Evolutionary conservation across 2,113 vertebrate genomes (phyloP).

Genomic region (Vulpes ferrilata): DNA sequence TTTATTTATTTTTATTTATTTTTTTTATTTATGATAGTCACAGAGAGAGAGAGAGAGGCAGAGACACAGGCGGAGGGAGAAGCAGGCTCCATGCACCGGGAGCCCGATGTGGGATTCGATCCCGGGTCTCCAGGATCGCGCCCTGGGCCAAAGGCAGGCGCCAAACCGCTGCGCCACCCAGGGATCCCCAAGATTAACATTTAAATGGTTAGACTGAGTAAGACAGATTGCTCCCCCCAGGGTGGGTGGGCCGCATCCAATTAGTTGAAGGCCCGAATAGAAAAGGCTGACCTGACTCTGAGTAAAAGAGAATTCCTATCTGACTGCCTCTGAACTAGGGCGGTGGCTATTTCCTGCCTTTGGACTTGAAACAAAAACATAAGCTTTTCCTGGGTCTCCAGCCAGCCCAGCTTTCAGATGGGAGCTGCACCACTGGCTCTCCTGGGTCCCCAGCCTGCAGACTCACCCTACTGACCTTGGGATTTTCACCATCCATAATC

Average conservation of each 20-base stretch:
- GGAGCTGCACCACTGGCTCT: too few relatives aligned
- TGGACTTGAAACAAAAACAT: not conserved
- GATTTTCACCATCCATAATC: not conserved
- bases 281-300: not conserved
- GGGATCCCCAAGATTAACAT: too few relatives aligned
- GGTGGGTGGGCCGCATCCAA: not conserved
- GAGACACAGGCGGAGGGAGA: too few relatives aligned
- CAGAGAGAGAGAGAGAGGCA: too few relatives aligned
- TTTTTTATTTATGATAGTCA: too few relatives aligned
- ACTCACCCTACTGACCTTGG: not conserved
- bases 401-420: not conserved
- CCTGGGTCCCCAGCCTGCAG: not conserved
- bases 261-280: not conserved
- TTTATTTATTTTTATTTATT: too few relatives aligned
- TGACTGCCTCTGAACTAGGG: not conserved
- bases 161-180: too few relatives aligned
- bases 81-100: too few relatives aligned
- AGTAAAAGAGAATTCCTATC: not conserved
- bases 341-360: not conserved
- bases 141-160: too few relatives aligned
- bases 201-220: not conserved
- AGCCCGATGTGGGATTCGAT: too few relatives aligned
- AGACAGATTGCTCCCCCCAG: not conserved
- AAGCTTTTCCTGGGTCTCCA: not conserved
- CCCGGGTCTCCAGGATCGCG: too few relatives aligned